Evolutionary conservation across 1,140 invertebrate genomes (phyloP).

Genomic region (Drosophila setifemur): DNA sequence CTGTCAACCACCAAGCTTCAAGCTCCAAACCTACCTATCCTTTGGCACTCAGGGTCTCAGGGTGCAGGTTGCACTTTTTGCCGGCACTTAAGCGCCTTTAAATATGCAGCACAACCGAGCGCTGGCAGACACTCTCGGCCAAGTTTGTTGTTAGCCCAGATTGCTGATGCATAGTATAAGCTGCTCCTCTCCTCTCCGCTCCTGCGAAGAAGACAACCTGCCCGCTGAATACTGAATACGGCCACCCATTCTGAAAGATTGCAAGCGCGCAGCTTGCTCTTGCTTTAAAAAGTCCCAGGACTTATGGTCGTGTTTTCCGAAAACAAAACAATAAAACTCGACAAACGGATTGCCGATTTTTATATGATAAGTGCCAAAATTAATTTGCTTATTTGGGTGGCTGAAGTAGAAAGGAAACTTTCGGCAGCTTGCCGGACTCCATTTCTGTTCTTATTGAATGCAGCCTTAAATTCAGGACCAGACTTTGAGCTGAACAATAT

Average conservation of each 20-base stretch:
- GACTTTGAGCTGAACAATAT: background rate
- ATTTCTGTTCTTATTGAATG: constrained; percentile 16
- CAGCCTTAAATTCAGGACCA: constrained; percentile 1
- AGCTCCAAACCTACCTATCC: background rate
- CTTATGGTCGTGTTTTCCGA: constrained; percentile 31
- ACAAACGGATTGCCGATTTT: constrained; percentile 24
- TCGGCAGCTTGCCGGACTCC: constrained; percentile 27
- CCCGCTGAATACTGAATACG: constrained; percentile 1
- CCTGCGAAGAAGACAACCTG: constrained; percentile 20
- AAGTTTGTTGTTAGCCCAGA: constrained; percentile 51
- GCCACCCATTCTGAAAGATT: background rate
- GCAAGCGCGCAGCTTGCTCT: background rate
- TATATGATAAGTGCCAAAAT: constrained; percentile 40
- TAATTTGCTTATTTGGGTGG: constrained; percentile 29
- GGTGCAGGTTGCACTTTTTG: constrained; percentile 61
- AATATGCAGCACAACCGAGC: constrained; percentile 67
- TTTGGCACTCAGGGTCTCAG: background rate
- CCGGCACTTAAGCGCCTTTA: constrained; percentile 74
- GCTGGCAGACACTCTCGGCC: constrained; percentile 21
- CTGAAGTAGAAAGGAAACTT: constrained; percentile 10
- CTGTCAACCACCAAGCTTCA: background rate
- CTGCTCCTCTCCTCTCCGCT: constrained; percentile 3
- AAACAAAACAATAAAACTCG: constrained; percentile 36
- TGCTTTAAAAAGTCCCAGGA: constrained; percentile 30
- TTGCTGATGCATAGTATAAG: constrained; percentile 43